phyloP scores from a whole-genome alignment of 2,888 invertebrate genomes.

The Andrena bucephala region DNA sequence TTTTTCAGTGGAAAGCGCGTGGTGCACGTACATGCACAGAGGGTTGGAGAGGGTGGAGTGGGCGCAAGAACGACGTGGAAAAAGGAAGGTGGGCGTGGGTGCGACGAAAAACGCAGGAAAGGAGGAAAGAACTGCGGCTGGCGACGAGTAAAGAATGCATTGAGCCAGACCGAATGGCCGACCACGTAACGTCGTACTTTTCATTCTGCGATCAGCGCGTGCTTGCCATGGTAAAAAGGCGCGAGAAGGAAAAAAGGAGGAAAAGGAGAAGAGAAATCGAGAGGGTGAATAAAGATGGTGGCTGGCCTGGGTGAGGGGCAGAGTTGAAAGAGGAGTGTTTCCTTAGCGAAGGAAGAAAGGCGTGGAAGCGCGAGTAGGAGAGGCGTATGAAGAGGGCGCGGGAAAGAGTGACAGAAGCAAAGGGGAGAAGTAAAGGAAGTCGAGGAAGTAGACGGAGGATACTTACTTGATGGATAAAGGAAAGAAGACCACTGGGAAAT shows the following conservation, averaged over 20 bases:
- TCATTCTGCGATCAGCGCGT: constrained; percentile 58
- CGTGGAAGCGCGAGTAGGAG: too few relatives aligned
- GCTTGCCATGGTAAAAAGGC: constrained; percentile 35
- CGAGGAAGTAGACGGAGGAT: not conserved
- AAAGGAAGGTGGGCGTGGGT: not conserved
- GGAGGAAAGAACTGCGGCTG: not conserved
- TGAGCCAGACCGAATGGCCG: constrained; percentile 42
- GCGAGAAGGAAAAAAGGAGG: not conserved
- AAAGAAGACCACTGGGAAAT: not conserved
- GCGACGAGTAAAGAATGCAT: constrained; percentile 60
- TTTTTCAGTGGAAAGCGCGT: not conserved
- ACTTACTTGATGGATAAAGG: too few relatives aligned
- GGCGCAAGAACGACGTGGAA: not conserved
- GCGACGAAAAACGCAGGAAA: constrained; percentile 25
- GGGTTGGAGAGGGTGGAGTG: not conserved
- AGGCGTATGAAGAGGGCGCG: too few relatives aligned
- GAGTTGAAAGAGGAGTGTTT: not conserved
- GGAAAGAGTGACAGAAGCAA: too few relatives aligned
- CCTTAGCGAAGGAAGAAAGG: too few relatives aligned
- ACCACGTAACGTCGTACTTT: constrained; percentile 62
- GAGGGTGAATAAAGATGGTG: not conserved
- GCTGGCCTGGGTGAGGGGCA: too few relatives aligned
- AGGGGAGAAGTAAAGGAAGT: not conserved
- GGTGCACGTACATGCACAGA: not conserved
- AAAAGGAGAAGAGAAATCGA: not conserved